Evolutionary conservation across 2,113 vertebrate species (phyloP).

Genomic region (Neopipo cinnamomea): DNA sequence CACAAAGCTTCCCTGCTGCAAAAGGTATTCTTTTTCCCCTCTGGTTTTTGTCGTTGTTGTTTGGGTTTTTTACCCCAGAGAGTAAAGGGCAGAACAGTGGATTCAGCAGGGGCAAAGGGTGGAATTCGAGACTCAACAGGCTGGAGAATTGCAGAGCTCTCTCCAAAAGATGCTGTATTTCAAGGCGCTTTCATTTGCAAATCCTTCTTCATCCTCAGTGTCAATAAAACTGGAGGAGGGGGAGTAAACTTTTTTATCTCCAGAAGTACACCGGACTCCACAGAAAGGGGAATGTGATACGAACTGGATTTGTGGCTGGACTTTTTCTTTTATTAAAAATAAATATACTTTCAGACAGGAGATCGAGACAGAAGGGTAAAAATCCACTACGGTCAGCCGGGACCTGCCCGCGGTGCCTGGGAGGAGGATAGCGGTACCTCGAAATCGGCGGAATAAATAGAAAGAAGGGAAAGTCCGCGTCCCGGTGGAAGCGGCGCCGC

Average conservation of each 20-base stretch:
- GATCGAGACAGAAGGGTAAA: background rate
- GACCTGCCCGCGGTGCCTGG: background rate
- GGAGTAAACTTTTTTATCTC: constrained; percentile 24
- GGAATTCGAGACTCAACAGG: constrained; percentile 26
- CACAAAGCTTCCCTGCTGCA: constrained; percentile 61
- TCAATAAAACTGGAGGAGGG: constrained; percentile 11
- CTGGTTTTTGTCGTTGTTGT: constrained; percentile 43
- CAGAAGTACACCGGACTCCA: background rate
- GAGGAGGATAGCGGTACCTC: background rate
- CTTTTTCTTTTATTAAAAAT: constrained; percentile 18
- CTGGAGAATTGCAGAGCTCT: constrained; percentile 2
- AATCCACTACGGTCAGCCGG: background rate
- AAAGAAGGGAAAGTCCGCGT: background rate
- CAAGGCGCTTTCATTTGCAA: constrained; percentile 61
- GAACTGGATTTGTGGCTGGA: background rate
- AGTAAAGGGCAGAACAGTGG: constrained; percentile 56
- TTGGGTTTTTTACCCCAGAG: constrained; percentile 43
- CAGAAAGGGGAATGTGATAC: background rate
- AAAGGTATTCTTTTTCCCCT: constrained; percentile 6
- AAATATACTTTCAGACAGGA: background rate
- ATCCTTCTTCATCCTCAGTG: constrained; percentile 61
- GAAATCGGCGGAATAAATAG: background rate
- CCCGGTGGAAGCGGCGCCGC: background rate
- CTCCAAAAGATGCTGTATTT: constrained; percentile 39
- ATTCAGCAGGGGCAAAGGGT: constrained; percentile 54